These are phyloP conservation scores for Valencia hispanica DNA, from an alignment of 2,797 vertebrate genomes.

Conservation along the genomic window DNA sequence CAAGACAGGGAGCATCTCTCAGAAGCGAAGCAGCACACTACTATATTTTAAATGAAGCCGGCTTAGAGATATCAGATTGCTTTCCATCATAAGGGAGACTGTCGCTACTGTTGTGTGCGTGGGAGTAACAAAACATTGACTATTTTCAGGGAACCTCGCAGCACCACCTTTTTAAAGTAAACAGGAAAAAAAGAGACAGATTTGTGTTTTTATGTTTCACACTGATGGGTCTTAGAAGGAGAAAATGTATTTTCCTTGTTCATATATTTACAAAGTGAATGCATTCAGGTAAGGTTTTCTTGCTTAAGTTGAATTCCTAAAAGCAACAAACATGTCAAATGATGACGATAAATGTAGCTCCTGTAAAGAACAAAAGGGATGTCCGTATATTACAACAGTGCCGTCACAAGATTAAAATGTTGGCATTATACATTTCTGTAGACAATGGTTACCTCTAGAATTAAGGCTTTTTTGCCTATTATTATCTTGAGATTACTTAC, in stretches of 20 bases:
- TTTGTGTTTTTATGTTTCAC: slow-evolving; percentile 55
- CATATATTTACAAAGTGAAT: slow-evolving; percentile 38
- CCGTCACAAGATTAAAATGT: slow-evolving; percentile 1
- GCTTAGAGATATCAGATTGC: slow-evolving; percentile 73
- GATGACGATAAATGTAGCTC: background rate
- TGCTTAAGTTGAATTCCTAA: slow-evolving; percentile 27
- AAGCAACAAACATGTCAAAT: slow-evolving; percentile 34
- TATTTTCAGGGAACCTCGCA: slow-evolving; percentile 67
- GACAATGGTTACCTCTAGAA: background rate
- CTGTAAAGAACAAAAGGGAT: background rate
- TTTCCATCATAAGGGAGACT: slow-evolving; percentile 73
- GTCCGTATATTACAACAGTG: slow-evolving; percentile 3
- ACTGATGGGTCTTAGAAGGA: slow-evolving; percentile 44
- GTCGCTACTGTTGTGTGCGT: slow-evolving; percentile 62
- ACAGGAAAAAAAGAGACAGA: slow-evolving; percentile 54
- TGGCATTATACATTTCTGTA: background rate
- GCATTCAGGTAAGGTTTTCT: slow-evolving; percentile 25
- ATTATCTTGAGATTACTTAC: background rate
- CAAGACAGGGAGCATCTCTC: slow-evolving; percentile 66
- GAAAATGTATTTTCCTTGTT: slow-evolving; percentile 62
- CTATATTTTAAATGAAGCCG: slow-evolving; percentile 78
- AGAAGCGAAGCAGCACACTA: slow-evolving; percentile 70
- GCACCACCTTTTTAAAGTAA: slow-evolving; percentile 64
- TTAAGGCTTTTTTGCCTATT: background rate
- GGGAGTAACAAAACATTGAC: slow-evolving; percentile 75